phyloP scores from a whole-genome alignment of 2,797 vertebrate genomes.

The Neomorphus geoffroyi region DNA sequence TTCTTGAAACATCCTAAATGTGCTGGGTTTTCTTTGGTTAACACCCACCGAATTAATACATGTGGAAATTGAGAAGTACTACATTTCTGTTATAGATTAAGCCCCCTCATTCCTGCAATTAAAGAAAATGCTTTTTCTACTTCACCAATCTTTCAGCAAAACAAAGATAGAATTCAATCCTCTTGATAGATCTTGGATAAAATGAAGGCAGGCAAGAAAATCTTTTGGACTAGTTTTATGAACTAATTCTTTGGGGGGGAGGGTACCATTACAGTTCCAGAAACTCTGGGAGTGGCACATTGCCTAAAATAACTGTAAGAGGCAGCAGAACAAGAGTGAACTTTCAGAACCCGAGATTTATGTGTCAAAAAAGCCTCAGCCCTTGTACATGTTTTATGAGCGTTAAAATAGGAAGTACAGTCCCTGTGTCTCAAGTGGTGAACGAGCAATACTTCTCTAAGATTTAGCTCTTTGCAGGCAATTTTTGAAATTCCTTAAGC shows the following conservation, averaged over 20 bases:
- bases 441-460: slow-evolving; percentile 19
- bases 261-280: not conserved
- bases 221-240: slow-evolving; percentile 10
- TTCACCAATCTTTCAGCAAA: not conserved
- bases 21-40: not conserved
- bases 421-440: slow-evolving; percentile 18
- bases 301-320: slow-evolving; percentile 37
- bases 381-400: slow-evolving; percentile 63
- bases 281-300: not conserved
- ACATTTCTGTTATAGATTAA: not conserved
- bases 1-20: not conserved
- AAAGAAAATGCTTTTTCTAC: slow-evolving; percentile 1
- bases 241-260: not conserved
- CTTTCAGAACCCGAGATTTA: slow-evolving; percentile 57
- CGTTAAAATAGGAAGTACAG: slow-evolving; percentile 52
- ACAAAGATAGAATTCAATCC: slow-evolving; percentile 29
- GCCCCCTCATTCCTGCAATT: not conserved
- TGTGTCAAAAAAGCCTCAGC: slow-evolving; percentile 45
- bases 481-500: not conserved
- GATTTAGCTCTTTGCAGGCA: slow-evolving; percentile 44
- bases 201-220: slow-evolving; percentile 21
- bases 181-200: slow-evolving; percentile 28
- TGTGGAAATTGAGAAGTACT: not conserved
- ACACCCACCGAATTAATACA: not conserved
- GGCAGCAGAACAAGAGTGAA: slow-evolving; percentile 36